A percentile compares a stretch with the other conserved stretches of the same genome.
Evolutionary conservation across 2,113 vertebrate genomes (phyloP).

Genomic region (Willisornis vidua): DNA sequence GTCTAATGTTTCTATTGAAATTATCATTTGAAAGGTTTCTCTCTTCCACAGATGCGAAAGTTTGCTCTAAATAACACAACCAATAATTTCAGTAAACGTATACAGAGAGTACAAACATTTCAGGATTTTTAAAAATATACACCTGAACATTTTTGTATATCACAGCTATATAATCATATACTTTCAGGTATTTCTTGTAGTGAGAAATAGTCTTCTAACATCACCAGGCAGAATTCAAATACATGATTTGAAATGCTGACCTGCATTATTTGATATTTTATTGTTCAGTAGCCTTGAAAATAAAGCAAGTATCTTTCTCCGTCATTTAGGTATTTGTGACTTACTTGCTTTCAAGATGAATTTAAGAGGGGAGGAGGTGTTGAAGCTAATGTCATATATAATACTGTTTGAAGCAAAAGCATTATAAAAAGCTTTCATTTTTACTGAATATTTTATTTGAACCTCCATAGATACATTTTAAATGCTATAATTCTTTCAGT

Average conservation of each 20-base stretch:
- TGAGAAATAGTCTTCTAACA: not conserved
- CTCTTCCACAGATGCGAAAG: slow-evolving; percentile 75
- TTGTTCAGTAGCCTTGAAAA: slow-evolving; percentile 12
- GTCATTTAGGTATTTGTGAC: slow-evolving; percentile 35
- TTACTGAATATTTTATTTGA: not conserved
- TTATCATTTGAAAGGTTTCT: slow-evolving; percentile 79
- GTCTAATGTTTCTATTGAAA: slow-evolving; percentile 81
- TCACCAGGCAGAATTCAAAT: slow-evolving; percentile 16
- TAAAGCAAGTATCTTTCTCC: slow-evolving; percentile 12
- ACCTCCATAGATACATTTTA: not conserved
- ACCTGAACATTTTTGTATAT: not conserved
- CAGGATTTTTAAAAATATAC: slow-evolving; percentile 36
- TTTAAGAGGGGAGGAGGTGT: not conserved
- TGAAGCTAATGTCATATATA: not conserved
- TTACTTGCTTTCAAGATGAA: not conserved
- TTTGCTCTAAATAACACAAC: slow-evolving; percentile 79
- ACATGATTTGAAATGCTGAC: slow-evolving; percentile 35
- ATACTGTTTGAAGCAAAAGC: not conserved
- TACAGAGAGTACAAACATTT: slow-evolving; percentile 22
- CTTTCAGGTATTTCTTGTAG: slow-evolving; percentile 13
- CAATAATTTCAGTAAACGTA: slow-evolving; percentile 60
- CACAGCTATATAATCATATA: not conserved
- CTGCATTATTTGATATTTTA: slow-evolving; percentile 47
- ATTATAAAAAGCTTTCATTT: not conserved
- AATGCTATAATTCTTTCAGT: not conserved